Evolutionary conservation across 1,140 invertebrate species (phyloP).

Genomic region (Argopecten irradians): DNA sequence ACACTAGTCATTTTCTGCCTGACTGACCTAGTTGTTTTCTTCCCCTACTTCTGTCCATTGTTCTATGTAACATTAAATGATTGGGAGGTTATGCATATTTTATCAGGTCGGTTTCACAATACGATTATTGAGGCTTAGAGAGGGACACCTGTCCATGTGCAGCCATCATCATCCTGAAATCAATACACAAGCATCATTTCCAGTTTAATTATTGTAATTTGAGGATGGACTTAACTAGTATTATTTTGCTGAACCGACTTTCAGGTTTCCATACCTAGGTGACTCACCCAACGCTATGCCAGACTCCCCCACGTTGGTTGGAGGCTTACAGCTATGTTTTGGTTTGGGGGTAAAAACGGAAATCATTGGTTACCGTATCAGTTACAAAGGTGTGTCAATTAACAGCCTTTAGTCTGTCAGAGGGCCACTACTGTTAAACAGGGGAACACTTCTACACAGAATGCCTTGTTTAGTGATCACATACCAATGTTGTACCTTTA

Average conservation of each 20-base stretch:
- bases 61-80: not conserved
- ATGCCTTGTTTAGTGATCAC: slow-evolving; percentile 8
- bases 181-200: not conserved
- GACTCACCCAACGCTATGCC: not conserved
- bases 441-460: not conserved
- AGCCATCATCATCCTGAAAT: not conserved
- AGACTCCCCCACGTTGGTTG: not conserved
- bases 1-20: slow-evolving; percentile 3
- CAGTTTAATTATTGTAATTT: not conserved
- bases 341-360: not conserved
- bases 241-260: not conserved
- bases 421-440: not conserved
- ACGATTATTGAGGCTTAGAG: not conserved
- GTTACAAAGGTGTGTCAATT: not conserved
- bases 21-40: not conserved
- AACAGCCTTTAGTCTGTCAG: not conserved
- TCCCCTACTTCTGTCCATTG: not conserved
- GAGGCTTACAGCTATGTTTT: not conserved
- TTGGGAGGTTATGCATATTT: not conserved
- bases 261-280: not conserved
- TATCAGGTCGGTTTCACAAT: not conserved
- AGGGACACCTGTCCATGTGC: too few species aligned
- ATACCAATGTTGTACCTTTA: not conserved
- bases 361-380: not conserved
- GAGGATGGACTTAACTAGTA: not conserved